A percentile compares a stretch with the other conserved stretches of the same genome.
These are phyloP conservation scores for Hoplodrina ambigua DNA, from an alignment of 2,888 invertebrate species.

Conservation along the genomic window DNA sequence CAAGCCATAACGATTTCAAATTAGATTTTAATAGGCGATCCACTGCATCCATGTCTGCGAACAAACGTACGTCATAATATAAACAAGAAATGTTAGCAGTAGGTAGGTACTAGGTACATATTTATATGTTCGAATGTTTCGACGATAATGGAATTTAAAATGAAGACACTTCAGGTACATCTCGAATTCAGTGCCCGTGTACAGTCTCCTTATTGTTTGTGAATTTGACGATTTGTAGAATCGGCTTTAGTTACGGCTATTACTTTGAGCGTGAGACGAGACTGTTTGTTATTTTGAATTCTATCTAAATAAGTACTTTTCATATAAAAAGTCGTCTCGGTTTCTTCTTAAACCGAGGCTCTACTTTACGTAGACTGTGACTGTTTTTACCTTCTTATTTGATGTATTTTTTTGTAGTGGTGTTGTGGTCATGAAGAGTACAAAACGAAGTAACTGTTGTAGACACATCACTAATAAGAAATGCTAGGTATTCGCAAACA, in stretches of 20 bases:
- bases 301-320: slow-evolving; percentile 14
- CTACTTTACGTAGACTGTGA: background rate
- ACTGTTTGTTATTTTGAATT: slow-evolving; percentile 14
- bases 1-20: slow-evolving; percentile 69
- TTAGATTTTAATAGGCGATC: slow-evolving; percentile 67
- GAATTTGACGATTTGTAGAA: slow-evolving; percentile 16
- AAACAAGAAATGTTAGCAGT: slow-evolving; percentile 45
- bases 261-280: slow-evolving; percentile 3
- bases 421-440: background rate
- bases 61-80: slow-evolving; percentile 41
- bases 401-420: background rate
- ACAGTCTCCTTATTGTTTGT: slow-evolving; percentile 35
- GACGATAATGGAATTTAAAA: slow-evolving; percentile 61
- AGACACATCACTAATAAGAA: slow-evolving; percentile 22
- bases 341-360: slow-evolving; percentile 15
- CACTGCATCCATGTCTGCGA: slow-evolving; percentile 57
- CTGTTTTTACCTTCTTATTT: background rate
- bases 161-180: slow-evolving; percentile 46
- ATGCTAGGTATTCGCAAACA: slow-evolving; percentile 41
- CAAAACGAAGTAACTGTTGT: slow-evolving; percentile 1
- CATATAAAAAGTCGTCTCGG: slow-evolving; percentile 11
- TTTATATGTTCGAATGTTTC: slow-evolving; percentile 55
- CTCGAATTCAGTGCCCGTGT: slow-evolving; percentile 36
- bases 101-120: slow-evolving; percentile 31
- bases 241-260: slow-evolving; percentile 16